Evolutionary conservation across 2,888 invertebrate genomes (phyloP).

Genomic region (Arge pagana): DNA sequence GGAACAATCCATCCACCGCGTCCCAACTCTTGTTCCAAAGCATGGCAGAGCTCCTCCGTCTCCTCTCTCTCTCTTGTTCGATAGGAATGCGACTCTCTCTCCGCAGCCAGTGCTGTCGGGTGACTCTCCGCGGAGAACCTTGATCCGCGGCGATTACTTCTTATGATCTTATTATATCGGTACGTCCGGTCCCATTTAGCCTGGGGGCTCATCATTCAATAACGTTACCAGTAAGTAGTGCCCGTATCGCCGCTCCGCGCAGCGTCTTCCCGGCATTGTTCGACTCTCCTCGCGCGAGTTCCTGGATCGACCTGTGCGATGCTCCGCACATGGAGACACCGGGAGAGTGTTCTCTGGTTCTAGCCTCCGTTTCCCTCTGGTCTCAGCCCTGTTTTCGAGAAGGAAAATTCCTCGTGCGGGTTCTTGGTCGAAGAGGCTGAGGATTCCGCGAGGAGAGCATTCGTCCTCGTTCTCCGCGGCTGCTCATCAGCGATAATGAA

Average conservation of each 20-base stretch:
- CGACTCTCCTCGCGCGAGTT: not conserved
- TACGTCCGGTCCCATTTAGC: constrained; percentile 57
- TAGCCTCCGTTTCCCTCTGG: too few relatives aligned
- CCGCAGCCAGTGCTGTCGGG: too few relatives aligned
- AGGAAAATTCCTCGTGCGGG: too few relatives aligned
- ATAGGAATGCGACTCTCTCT: constrained; percentile 17
- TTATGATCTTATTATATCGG: constrained; percentile 49
- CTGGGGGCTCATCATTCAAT: constrained; percentile 57
- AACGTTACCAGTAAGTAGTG: constrained; percentile 47
- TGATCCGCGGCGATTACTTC: constrained; percentile 47
- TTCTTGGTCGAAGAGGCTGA: too few relatives aligned
- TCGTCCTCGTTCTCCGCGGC: too few relatives aligned
- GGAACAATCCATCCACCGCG: constrained; percentile 5
- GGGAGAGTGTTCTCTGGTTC: too few relatives aligned
- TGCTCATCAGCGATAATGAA: too few relatives aligned
- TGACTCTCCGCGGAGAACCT: constrained; percentile 39
- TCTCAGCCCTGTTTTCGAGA: too few relatives aligned
- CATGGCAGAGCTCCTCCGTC: not conserved
- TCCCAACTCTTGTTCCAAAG: not conserved
- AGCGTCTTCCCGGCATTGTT: constrained; percentile 3
- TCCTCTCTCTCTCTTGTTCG: constrained; percentile 14
- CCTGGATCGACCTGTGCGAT: too few relatives aligned
- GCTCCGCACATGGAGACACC: too few relatives aligned
- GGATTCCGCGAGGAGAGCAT: too few relatives aligned
- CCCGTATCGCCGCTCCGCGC: constrained; percentile 11